Conservation (phyloP, 2,888 invertebrate genomes). For the Lithophane semibrunnea region DNA sequence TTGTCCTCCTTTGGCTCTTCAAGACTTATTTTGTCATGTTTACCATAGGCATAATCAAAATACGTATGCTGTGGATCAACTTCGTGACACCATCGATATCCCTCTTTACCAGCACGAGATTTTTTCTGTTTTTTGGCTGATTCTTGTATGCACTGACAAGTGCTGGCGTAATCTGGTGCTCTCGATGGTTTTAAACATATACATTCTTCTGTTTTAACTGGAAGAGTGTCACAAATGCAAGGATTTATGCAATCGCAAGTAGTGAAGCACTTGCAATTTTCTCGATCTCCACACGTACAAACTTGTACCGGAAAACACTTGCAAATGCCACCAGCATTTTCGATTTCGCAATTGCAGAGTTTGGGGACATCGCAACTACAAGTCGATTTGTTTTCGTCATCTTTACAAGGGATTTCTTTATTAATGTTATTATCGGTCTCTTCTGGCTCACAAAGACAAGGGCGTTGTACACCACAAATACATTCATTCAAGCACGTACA, state of each 20-base stretch:
- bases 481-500: conserved; percentile 79
- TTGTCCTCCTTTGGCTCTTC: conserved; percentile 74
- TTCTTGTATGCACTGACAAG: conserved; percentile 71
- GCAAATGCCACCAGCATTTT: conserved; percentile 67
- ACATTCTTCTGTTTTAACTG: conserved; percentile 72
- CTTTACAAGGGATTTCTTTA: conserved; percentile 70
- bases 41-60: conserved; percentile 84
- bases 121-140: conserved; percentile 76
- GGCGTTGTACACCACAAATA: conserved; percentile 77
- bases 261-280: conserved; percentile 80
- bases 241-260: conserved; percentile 80
- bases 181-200: conserved; percentile 73
- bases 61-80: conserved; percentile 85
- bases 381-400: conserved; percentile 73
- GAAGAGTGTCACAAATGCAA: conserved; percentile 79
- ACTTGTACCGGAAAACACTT: conserved; percentile 75
- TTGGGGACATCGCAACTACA: conserved; percentile 75
- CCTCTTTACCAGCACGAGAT: conserved; percentile 81
- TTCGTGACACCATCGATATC: conserved; percentile 85
- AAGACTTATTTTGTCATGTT: conserved; percentile 78
- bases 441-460: conserved; percentile 79
- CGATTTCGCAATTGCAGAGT: conserved; percentile 76
- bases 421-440: conserved; percentile 44
- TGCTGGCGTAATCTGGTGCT: conserved; percentile 69
- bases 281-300: conserved; percentile 81